Evolutionary conservation across 2,888 invertebrate genomes (phyloP).

Genomic region (Ethmia dodecea): DNA sequence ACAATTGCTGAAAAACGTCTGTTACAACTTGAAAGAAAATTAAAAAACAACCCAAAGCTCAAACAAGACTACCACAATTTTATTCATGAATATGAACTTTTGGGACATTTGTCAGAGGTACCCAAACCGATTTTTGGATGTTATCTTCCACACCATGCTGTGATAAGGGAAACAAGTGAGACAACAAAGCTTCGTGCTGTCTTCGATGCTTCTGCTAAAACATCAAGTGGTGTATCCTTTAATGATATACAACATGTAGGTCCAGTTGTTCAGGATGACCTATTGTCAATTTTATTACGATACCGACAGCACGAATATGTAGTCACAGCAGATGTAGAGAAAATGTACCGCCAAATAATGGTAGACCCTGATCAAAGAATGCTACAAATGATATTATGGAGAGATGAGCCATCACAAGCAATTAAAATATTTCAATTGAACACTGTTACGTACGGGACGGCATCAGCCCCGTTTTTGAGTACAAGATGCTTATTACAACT

Average conservation of each 20-base stretch:
- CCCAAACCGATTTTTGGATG: not conserved
- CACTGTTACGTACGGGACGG: slow-evolving; percentile 26
- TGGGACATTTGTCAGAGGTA: slow-evolving; percentile 6
- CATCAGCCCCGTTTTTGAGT: slow-evolving; percentile 7
- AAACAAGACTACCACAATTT: slow-evolving; percentile 1
- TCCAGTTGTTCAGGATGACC: slow-evolving; percentile 13
- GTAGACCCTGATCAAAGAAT: slow-evolving; percentile 3
- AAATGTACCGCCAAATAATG: slow-evolving; percentile 11
- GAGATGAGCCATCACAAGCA: slow-evolving; percentile 1
- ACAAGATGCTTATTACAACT: slow-evolving; percentile 11
- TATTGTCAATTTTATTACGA: slow-evolving; percentile 10
- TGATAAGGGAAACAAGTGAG: slow-evolving; percentile 7
- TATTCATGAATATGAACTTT: slow-evolving; percentile 4
- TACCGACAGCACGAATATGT: slow-evolving; percentile 24
- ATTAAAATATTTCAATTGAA: slow-evolving; percentile 14
- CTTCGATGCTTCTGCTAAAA: slow-evolving; percentile 11
- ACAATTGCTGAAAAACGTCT: slow-evolving; percentile 4
- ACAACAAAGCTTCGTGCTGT: slow-evolving; percentile 14
- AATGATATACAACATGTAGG: slow-evolving; percentile 15
- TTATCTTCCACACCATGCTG: slow-evolving; percentile 13
- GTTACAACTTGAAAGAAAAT: not conserved
- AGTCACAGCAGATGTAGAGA: slow-evolving; percentile 12
- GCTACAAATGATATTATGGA: slow-evolving; percentile 11
- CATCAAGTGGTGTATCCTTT: slow-evolving; percentile 5
- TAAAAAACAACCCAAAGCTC: not conserved